Evolutionary conservation across 2,113 vertebrate genomes (phyloP).

Genomic region (Athene cunicularia): DNA sequence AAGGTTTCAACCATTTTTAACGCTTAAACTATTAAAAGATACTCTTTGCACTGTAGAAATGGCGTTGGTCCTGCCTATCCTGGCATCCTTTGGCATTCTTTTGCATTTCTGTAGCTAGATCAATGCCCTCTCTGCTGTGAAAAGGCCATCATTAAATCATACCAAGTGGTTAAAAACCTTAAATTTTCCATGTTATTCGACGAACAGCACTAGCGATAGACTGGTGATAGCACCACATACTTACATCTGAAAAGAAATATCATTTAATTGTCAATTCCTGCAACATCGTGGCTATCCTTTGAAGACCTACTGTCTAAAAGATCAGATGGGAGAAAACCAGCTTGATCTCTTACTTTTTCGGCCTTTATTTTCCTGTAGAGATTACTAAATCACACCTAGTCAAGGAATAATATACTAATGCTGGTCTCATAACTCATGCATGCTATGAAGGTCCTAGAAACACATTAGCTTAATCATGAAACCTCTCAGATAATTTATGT

Average conservation of each 20-base stretch:
- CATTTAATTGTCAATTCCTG: background rate
- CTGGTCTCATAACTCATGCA: background rate
- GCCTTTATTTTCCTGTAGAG: background rate
- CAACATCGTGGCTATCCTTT: background rate
- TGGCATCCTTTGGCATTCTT: background rate
- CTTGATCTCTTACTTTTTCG: background rate
- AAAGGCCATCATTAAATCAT: background rate
- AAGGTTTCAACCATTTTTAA: background rate
- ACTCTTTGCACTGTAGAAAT: background rate
- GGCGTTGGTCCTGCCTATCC: background rate
- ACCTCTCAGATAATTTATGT: background rate
- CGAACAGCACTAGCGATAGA: constrained; percentile 7
- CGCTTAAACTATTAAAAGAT: background rate
- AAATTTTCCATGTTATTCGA: constrained; percentile 62
- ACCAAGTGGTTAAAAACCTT: constrained; percentile 23
- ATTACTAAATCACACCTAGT: background rate
- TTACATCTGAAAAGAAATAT: background rate
- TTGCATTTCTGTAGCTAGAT: background rate
- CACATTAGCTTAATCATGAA: background rate
- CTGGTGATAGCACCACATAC: background rate
- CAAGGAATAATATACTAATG: background rate
- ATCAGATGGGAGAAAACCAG: background rate
- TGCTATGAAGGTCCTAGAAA: background rate
- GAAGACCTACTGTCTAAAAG: background rate
- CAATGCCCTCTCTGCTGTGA: background rate